Percentiles rank a stretch among this genome's conserved stretches.
phyloP scores from a whole-genome alignment of 2,888 invertebrate species.

The Hedya salicella region DNA sequence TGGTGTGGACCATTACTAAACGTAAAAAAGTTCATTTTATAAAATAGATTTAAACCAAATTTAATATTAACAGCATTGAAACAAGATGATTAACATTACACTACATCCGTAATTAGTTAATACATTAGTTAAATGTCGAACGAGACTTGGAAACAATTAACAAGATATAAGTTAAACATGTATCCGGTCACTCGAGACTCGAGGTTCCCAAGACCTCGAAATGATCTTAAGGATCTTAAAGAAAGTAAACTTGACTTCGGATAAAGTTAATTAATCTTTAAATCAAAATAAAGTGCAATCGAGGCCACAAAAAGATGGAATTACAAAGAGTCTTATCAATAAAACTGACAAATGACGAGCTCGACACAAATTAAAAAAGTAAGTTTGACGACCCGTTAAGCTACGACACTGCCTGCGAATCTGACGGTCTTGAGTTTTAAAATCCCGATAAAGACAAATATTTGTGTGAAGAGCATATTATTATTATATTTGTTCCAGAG shows the following conservation, averaged over 20 bases:
- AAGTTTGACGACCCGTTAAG: too few relatives aligned
- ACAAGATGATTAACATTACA: background rate
- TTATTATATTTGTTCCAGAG: too few relatives aligned
- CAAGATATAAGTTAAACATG: constrained; percentile 8
- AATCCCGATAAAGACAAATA: too few relatives aligned
- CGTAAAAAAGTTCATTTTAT: too few relatives aligned
- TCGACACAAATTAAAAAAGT: too few relatives aligned
- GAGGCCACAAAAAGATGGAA: background rate
- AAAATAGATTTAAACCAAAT: background rate
- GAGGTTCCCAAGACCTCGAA: constrained; percentile 38
- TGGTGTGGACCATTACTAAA: too few relatives aligned
- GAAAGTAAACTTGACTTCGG: constrained; percentile 25
- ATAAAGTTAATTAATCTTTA: constrained; percentile 11
- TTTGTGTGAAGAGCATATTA: too few relatives aligned
- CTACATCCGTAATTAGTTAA: constrained; percentile 18
- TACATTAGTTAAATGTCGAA: constrained; percentile 22
- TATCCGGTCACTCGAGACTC: constrained; percentile 17
- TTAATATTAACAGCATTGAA: background rate
- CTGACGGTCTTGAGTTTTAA: too few relatives aligned
- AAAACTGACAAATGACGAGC: background rate
- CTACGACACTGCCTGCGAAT: too few relatives aligned
- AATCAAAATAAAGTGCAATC: background rate
- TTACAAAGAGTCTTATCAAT: background rate
- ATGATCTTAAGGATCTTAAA: constrained; percentile 29
- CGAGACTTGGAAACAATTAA: constrained; percentile 27